Evolutionary conservation across 1,140 invertebrate species (phyloP).

Genomic region (Asobara japonica): DNA sequence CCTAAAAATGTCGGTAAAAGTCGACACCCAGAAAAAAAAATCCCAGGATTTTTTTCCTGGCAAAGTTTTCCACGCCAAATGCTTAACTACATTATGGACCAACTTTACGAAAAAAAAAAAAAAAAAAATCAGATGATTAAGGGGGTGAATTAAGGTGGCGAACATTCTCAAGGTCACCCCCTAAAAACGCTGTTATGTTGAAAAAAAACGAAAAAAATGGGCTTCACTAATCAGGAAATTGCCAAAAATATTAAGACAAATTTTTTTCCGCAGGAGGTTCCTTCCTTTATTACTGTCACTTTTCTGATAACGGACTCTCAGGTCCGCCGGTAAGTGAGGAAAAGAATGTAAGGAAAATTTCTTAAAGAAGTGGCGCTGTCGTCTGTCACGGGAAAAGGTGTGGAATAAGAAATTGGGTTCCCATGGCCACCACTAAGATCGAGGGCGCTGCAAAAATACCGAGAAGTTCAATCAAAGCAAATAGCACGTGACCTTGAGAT

Average conservation of each 20-base stretch:
- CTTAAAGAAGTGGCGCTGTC: conserved; percentile 62
- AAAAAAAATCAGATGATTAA: background rate
- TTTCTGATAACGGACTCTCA: background rate
- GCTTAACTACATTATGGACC: background rate
- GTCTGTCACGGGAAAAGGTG: conserved; percentile 35
- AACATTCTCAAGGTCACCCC: no score
- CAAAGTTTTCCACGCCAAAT: background rate
- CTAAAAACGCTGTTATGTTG: background rate
- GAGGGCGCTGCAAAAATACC: conserved; percentile 49
- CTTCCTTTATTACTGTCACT: background rate
- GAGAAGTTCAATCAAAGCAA: background rate
- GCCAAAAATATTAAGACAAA: background rate
- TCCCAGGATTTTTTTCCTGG: background rate
- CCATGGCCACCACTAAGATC: conserved; percentile 39
- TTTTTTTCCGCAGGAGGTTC: background rate
- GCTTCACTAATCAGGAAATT: no score
- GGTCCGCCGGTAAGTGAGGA: conserved; percentile 43
- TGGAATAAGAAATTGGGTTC: conserved; percentile 56
- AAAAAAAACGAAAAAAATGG: no score
- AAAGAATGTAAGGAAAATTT: conserved; percentile 56
- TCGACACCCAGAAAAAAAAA: no score
- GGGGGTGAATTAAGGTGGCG: no score
- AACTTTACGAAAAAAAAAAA: background rate
- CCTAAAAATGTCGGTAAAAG: conserved; percentile 59
- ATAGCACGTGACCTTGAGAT: background rate